Base-by-base conservation (phyloP, 2,113 vertebrate species). In the Rousettus leschenaultii region DNA sequence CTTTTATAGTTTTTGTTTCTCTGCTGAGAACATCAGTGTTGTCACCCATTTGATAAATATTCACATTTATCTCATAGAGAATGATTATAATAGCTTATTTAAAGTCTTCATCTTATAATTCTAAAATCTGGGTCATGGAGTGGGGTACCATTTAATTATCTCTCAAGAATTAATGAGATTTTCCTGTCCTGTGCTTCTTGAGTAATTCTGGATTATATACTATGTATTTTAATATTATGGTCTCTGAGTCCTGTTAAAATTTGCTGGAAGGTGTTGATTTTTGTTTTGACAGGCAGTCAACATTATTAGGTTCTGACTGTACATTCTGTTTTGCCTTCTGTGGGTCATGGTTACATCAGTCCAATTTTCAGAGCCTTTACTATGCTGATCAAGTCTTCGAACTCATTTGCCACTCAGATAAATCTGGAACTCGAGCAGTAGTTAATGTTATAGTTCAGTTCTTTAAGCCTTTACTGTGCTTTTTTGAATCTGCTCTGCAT, bases 21-120 rank as follows among this genome's bases (percentile, higher is more conserved):
- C 8, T 78, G 28, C 22, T 63, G 45, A 73, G 53, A 95, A 95
- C 15, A 35, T 87, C 43, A 91, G 1, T 68, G 22, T 87, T 88
- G 73, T 43, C 48, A 86, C 80, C 66, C 57, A 35, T 65, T 86
- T 74, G 79, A 90, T 55, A 19, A 63, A 0, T 80, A 16, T 74
- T 90, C 66, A n/a, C n/a, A 28, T 91, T 94, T 88, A 71, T 65
- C 3, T 94, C 65, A 74, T 30, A 38, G 57, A 19, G 14, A 26
- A 89, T 66, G 38, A 53, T 57, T 93, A 40, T 65, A 74, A 75
- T 53, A 59, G 7, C 16, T 57, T 12, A 65, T 79, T 95, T 78
- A 92, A 84, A 91, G 66, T 86, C 53, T 84, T 95, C 57, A n/a
- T 45, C 43, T 77, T 88, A 18, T 66, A 65, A 55, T 84, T 92